A percentile compares a stretch with the other conserved stretches of the same genome.
These are phyloP conservation scores for Lutjanus erythropterus DNA, from an alignment of 2,113 vertebrate species.

Conservation along the genomic window DNA sequence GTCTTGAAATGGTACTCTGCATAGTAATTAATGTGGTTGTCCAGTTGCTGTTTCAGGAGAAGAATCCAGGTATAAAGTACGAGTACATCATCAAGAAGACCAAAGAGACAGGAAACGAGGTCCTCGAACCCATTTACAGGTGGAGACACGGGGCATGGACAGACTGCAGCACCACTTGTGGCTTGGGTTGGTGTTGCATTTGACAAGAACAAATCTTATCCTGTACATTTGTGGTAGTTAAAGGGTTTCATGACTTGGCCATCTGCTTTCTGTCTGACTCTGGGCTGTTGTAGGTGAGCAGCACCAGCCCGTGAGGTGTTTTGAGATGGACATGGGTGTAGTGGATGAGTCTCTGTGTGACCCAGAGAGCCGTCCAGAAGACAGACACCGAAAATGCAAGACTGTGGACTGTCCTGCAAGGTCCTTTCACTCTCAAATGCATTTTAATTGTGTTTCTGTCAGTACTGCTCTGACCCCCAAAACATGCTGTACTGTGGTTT, in stretches of 20 bases:
- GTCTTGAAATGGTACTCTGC: background rate
- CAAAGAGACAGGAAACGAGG: slow-evolving; percentile 86
- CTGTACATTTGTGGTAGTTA: too few species aligned
- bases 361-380: slow-evolving; percentile 85
- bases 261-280: slow-evolving; percentile 12
- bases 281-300: slow-evolving; percentile 84
- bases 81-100: slow-evolving; percentile 92
- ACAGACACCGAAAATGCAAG: slow-evolving; percentile 90
- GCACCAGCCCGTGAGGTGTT: slow-evolving; percentile 89
- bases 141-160: slow-evolving; percentile 96
- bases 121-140: slow-evolving; percentile 87
- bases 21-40: slow-evolving; percentile 31
- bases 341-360: slow-evolving; percentile 92
- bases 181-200: slow-evolving; percentile 84
- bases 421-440: slow-evolving; percentile 64
- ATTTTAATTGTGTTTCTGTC: background rate
- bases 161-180: slow-evolving; percentile 93
- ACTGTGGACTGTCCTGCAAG: slow-evolving; percentile 93
- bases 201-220: background rate
- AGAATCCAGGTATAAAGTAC: slow-evolving; percentile 92
- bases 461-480: background rate
- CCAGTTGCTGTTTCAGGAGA: slow-evolving; percentile 96
- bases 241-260: background rate
- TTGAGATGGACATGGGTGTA: slow-evolving; percentile 85
- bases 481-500: background rate